Conservation (phyloP, 2,797 vertebrate genomes). For the Sebastes goodei region DNA sequence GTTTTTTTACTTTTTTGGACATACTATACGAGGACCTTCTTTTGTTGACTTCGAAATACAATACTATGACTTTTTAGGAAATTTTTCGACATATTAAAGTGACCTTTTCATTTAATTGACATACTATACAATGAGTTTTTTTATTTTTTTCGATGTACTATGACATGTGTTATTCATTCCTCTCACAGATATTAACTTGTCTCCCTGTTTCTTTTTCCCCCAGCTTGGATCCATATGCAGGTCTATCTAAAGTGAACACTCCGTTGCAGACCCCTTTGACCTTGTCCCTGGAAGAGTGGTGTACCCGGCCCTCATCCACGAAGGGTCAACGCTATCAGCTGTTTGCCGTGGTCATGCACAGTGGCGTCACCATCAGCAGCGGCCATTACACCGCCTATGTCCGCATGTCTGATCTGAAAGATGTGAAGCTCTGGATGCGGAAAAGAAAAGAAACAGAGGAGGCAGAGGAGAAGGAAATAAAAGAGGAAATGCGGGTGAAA, state of each 20-base stretch:
- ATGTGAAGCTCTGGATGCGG: conserved; percentile 62
- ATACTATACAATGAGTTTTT: too few species aligned
- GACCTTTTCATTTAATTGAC: too few species aligned
- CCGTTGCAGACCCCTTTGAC: conserved; percentile 91
- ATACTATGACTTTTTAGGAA: too few species aligned
- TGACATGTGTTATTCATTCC: neutral
- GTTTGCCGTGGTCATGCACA: conserved; percentile 98
- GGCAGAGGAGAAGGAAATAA: conserved; percentile 66
- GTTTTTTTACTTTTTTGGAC: too few species aligned
- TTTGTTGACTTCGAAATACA: too few species aligned
- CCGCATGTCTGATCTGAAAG: conserved; percentile 87
- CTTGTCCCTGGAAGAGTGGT: conserved; percentile 94
- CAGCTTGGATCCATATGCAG: conserved; percentile 93
- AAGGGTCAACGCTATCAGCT: conserved; percentile 87
- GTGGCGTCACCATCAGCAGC: conserved; percentile 96
- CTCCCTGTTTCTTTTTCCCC: neutral
- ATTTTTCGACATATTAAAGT: too few species aligned
- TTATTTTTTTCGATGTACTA: too few species aligned
- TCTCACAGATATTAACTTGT: neutral
- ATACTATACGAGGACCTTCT: too few species aligned
- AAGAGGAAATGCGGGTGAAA: conserved; percentile 55
- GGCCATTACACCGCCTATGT: conserved; percentile 97
- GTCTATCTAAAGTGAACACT: conserved; percentile 96
- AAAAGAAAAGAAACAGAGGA: conserved; percentile 35
- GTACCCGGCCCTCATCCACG: conserved; percentile 82